Evolutionary conservation across 2,888 invertebrate species (phyloP).

Genomic region (Linnaemya vulpina): DNA sequence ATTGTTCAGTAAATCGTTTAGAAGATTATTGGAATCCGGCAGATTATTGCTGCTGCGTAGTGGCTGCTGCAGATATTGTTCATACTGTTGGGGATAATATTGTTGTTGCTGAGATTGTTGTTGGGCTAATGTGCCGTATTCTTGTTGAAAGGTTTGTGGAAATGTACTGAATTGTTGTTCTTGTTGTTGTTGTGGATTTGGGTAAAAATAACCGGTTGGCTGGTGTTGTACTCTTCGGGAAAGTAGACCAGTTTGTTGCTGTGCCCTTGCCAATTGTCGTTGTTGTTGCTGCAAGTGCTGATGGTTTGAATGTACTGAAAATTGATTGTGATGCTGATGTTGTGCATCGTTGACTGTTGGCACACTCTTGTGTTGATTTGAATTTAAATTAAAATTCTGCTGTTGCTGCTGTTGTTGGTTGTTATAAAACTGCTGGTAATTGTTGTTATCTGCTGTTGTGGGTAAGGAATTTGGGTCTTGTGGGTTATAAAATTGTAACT

Average conservation of each 20-base stretch:
- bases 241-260: slow-evolving; percentile 2
- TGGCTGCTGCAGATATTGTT: slow-evolving; percentile 31
- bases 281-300: slow-evolving; percentile 4
- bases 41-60: slow-evolving; percentile 51
- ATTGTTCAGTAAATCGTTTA: slow-evolving; percentile 41
- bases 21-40: slow-evolving; percentile 40
- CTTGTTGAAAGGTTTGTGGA: background rate
- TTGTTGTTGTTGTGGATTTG: slow-evolving; percentile 12
- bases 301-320: background rate
- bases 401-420: slow-evolving; percentile 4
- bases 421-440: slow-evolving; percentile 3
- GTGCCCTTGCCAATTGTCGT: slow-evolving; percentile 4
- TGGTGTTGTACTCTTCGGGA: background rate
- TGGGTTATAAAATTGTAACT: background rate
- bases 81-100: slow-evolving; percentile 51
- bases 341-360: background rate
- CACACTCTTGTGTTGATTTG: background rate
- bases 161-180: slow-evolving; percentile 16
- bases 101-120: slow-evolving; percentile 10
- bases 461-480: background rate
- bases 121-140: background rate
- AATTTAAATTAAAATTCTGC: slow-evolving; percentile 3
- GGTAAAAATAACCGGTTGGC: background rate
- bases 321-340: slow-evolving; percentile 14
- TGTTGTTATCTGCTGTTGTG: background rate